Evolutionary conservation across 2,113 vertebrate genomes (phyloP).

Genomic region (Peromyscus polionotus): DNA sequence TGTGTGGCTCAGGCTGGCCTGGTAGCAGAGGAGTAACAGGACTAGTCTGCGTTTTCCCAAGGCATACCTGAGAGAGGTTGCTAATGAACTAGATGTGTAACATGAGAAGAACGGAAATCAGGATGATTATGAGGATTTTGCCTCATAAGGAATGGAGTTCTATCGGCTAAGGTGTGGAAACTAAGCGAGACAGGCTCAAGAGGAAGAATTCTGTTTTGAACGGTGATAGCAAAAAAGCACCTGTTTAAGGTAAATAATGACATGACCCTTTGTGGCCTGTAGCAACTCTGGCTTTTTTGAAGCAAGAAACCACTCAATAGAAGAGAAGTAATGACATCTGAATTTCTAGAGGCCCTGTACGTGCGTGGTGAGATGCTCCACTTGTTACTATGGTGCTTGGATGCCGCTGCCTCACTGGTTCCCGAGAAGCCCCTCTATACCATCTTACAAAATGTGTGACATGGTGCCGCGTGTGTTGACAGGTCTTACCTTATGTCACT

Average conservation of each 20-base stretch:
- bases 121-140: not conserved
- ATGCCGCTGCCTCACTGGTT: not conserved
- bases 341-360: not conserved
- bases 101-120: not conserved
- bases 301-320: not conserved
- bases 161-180: not conserved
- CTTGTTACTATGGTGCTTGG: not conserved
- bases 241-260: not conserved
- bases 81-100: not conserved
- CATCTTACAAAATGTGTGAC: not conserved
- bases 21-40: not conserved
- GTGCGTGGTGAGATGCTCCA: not conserved
- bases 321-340: not conserved
- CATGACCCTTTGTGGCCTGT: not conserved
- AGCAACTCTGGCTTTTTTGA: not conserved
- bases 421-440: not conserved
- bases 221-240: not conserved
- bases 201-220: slow-evolving; percentile 28
- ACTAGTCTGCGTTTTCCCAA: not conserved
- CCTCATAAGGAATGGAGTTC: not conserved
- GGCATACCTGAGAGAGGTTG: not conserved
- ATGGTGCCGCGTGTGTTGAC: not conserved
- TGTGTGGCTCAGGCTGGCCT: not conserved
- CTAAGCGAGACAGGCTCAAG: not conserved
- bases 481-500: not conserved